phyloP scores from a whole-genome alignment of 2,113 vertebrate species.

The Saimiri boliviensis region DNA sequence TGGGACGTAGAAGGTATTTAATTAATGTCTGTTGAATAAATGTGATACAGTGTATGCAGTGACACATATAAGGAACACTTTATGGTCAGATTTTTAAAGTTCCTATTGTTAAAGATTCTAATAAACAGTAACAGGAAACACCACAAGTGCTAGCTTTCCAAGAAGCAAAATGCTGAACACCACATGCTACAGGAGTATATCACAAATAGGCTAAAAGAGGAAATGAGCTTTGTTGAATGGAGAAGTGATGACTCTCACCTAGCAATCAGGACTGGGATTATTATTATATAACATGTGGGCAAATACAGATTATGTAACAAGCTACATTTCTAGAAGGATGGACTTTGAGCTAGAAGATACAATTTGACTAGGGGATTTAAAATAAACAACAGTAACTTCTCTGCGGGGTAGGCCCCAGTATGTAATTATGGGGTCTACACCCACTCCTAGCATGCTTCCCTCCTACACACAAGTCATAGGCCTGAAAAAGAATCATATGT shows the following conservation, averaged over 20 bases:
- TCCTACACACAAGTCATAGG: rapidly evolving
- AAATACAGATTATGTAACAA: not conserved
- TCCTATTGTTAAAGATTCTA: not conserved
- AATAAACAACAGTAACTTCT: not conserved
- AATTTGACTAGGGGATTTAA: not conserved
- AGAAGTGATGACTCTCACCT: not conserved
- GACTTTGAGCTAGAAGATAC: not conserved
- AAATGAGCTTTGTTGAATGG: rapidly evolving
- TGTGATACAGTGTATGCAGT: not conserved
- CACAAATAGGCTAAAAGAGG: not conserved
- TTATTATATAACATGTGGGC: not conserved
- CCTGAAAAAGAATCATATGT: not conserved
- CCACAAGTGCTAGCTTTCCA: not conserved
- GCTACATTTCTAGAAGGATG: not conserved
- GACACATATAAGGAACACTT: rapidly evolving
- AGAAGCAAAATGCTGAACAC: not conserved
- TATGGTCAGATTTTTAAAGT: not conserved
- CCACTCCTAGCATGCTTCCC: too few relatives aligned
- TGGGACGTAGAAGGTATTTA: not conserved
- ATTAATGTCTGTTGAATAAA: not conserved
- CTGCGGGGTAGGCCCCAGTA: not conserved
- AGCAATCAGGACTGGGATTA: not conserved
- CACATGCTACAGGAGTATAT: rapidly evolving
- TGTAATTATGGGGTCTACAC: not conserved
- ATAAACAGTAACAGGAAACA: not conserved